Evolutionary conservation across 2,113 vertebrate species (phyloP), one percentile per base, ranked within the genome.

Genomic region (Lophochroa leadbeateri): DNA sequence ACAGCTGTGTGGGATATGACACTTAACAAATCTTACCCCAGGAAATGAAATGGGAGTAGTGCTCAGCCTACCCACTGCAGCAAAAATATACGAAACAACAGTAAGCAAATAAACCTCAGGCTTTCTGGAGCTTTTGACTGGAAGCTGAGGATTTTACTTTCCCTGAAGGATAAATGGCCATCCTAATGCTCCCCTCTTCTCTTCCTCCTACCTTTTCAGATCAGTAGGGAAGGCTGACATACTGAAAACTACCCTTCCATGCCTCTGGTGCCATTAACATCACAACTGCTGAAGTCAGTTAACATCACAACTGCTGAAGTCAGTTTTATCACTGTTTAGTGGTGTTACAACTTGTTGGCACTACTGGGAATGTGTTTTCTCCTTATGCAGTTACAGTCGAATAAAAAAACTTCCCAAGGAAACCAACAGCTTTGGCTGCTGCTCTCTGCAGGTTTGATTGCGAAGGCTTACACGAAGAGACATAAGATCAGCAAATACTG

Each of bases 51-150:
- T 28, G 82, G 94, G 91, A 98, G 98, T 88, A 96, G 81, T 92
- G 96, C 89, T 96, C 90, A 65, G 95, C 83, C 88, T 82, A 90
- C 64, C 18, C 61, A 17, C 55, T 92, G 92, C 82, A 97, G 97
- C 85, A 98, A 98, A 98, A 98, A 97, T 89, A 70, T 90, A 97
- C 97, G 90, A 97, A 98, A 98, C 75, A 21, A 47, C 93, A 97
- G 97, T 92, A 98, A 95, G 76, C 47, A 94, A 96, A 97, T 98
- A 96, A 96, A 9, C 0, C 9, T 13, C 74, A 96, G 94, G 96
- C 78, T 97, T 98, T 98, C 94, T 88, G 67, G 46, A 89, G 78
- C 58, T 97, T 94, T 93, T 80, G 57, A 92, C 41, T 78, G 80
- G 69, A 97, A 96, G 70, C 35, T 7, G 33, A 70, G 17, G 7